Evolutionary conservation across 2,113 vertebrate species (phyloP), one percentile per base, ranked within the genome.

Genomic region (Ammodytes marinus): DNA sequence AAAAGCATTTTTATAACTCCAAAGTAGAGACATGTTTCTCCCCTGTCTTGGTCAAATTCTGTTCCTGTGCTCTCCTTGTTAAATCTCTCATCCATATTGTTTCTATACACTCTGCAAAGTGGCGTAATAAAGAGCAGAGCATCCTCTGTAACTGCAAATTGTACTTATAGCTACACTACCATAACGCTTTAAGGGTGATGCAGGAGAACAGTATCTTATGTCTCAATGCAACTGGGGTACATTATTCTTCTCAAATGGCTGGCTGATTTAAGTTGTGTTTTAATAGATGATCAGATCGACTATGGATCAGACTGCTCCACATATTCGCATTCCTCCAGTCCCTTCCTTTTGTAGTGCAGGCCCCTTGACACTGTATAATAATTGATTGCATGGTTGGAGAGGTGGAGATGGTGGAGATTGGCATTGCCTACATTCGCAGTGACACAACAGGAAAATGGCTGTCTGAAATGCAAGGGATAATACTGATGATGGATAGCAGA

Each of bases 401-500:
- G 74, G 61, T 77, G 53, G 69, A 85, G 78, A 74, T 78, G 73
- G 53, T 74, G 60, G 39, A n/a, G 59, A 87, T 55, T 72, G 79
- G 81, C 77, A 70, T 66, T 60, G 67, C 55, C 72, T 67, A 66
- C 79, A 82, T 86, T 88, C 37, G 39, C 70, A 81, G 74, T 77
- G 86, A 86, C 86, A 91, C 80, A 84, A 85, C 87, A 85, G 86
- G 90, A 94, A 89, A 67, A 77, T 45, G 65, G 59, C 74, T 63
- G 77, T 89, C 79, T 86, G 79, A 85, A 91, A 87, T 88, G 79
- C 83, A 72, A 15, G 7, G 75, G 86, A 77, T 82, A 93, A 87
- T 80, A 88, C 68, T 45, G 69, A 91, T 91, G 91, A 92, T 93
- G 91, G 90, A 92, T 90, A 83, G 76, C 80, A 79, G 85, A 47